Evolutionary conservation across 2,797 vertebrate species (phyloP).

Genomic region (Pyrrhura leucotis): DNA sequence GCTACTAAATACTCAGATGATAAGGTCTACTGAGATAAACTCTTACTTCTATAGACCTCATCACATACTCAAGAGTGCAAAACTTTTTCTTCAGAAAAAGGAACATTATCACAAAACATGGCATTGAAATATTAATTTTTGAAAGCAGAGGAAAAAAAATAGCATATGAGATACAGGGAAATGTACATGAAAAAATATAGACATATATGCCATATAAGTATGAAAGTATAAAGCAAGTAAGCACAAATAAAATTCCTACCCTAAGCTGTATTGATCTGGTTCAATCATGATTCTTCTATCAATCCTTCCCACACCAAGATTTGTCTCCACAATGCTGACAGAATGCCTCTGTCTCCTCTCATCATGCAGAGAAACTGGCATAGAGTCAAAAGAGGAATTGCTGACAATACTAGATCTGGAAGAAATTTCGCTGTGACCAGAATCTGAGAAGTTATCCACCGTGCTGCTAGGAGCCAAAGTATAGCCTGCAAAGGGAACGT

Average conservation of each 20-base stretch:
- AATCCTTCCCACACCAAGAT: slow-evolving; percentile 83
- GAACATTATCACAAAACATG: not conserved
- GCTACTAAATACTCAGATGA: not conserved
- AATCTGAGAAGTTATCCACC: slow-evolving; percentile 93
- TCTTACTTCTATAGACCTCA: not conserved
- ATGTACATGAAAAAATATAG: not conserved
- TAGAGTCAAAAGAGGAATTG: slow-evolving; percentile 94
- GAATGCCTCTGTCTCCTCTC: slow-evolving; percentile 91
- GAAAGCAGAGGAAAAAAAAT: not conserved
- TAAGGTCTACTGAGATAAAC: not conserved
- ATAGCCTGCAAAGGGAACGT: slow-evolving; percentile 81
- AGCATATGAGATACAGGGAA: not conserved
- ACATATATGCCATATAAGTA: not conserved
- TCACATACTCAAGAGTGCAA: not conserved
- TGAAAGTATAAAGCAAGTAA: not conserved
- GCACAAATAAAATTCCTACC: slow-evolving; percentile 80
- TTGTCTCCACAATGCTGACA: slow-evolving; percentile 86
- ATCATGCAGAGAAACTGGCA: slow-evolving; percentile 85
- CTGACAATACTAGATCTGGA: slow-evolving; percentile 97
- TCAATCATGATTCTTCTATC: slow-evolving; percentile 90
- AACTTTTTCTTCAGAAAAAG: not conserved
- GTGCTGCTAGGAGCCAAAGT: slow-evolving; percentile 83
- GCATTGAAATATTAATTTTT: not conserved
- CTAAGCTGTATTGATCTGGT: slow-evolving; percentile 93
- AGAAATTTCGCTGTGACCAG: slow-evolving; percentile 96